phyloP scores from a whole-genome alignment of 64 coral and sea anemone species.

The Exaiptasia diaphana region DNA sequence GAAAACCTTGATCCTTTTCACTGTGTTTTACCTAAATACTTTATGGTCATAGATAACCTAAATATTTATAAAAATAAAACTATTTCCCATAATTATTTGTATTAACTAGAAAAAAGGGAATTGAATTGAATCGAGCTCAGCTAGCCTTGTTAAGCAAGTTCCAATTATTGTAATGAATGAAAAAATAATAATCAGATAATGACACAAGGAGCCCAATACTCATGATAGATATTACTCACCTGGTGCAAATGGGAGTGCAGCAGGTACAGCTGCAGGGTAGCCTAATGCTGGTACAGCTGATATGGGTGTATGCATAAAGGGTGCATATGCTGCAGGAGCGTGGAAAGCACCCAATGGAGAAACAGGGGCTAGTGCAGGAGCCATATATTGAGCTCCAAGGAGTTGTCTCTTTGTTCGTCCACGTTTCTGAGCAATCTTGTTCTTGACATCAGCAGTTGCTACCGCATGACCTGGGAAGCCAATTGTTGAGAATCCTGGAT shows the following conservation, averaged over 20 bases:
- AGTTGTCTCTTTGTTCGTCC: conserved; percentile 53
- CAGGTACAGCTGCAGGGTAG: conserved; percentile 47
- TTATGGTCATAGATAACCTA: too few relatives aligned
- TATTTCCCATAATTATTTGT: too few relatives aligned
- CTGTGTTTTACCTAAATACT: too few relatives aligned
- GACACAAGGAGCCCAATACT: too few relatives aligned
- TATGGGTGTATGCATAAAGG: neutral
- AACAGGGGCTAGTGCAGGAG: neutral
- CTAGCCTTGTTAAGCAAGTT: too few relatives aligned
- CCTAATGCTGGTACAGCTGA: conserved; percentile 17
- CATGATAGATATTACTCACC: neutral
- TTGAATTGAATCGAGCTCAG: too few relatives aligned
- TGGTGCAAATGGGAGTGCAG: conserved; percentile 27
- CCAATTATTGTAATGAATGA: neutral
- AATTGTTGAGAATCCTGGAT: conserved; percentile 93
- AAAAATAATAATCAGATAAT: too few relatives aligned
- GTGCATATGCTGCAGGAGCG: neutral
- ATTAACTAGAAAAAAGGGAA: too few relatives aligned
- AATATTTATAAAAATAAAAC: too few relatives aligned
- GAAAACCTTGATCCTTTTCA: too few relatives aligned
- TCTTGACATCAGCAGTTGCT: conserved; percentile 93
- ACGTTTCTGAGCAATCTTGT: conserved; percentile 71
- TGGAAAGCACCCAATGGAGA: conserved; percentile 11
- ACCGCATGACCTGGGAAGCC: conserved; percentile 91
- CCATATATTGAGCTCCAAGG: neutral